Evolutionary conservation across 2,888 invertebrate species (phyloP).

Genomic region (Leptarthrus brevirostris): DNA sequence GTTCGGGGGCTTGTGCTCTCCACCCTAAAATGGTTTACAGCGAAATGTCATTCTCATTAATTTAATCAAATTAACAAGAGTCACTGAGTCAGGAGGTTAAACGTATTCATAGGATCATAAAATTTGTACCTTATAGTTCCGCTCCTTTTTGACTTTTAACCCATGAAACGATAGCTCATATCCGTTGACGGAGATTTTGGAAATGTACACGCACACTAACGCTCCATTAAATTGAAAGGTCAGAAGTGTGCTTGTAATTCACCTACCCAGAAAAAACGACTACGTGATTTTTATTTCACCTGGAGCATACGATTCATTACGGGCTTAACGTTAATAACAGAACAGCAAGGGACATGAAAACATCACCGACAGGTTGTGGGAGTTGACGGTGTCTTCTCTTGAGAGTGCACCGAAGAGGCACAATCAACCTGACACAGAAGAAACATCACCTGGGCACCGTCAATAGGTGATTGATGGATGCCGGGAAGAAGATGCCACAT

Average conservation of each 20-base stretch:
- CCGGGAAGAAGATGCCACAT: conserved; percentile 42
- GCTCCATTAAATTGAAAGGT: not conserved
- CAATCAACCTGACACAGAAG: conserved; percentile 16
- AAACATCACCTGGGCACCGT: conserved; percentile 44
- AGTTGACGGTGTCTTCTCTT: conserved; percentile 23
- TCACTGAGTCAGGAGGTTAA: conserved; percentile 36
- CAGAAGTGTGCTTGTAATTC: conserved; percentile 34
- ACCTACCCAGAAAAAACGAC: not conserved
- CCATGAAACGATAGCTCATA: conserved; percentile 4
- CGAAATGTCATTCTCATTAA: not conserved
- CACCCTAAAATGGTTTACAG: not conserved
- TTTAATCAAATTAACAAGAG: conserved; percentile 32
- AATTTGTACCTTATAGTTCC: conserved; percentile 24
- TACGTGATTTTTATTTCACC: conserved; percentile 26
- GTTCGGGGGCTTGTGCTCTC: not conserved
- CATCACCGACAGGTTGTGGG: conserved; percentile 30
- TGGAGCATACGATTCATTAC: not conserved
- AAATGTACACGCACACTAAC: not conserved
- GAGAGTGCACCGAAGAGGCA: conserved; percentile 29
- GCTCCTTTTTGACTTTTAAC: conserved; percentile 27
- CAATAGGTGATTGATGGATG: conserved; percentile 54
- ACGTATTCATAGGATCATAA: conserved; percentile 8
- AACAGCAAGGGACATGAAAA: not conserved
- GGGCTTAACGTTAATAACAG: not conserved
- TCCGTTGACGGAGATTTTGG: conserved; percentile 3